Evolutionary conservation across 2,888 invertebrate species (phyloP), one percentile per base, ranked within the genome.

Genomic region (Trachelus tabidus): DNA sequence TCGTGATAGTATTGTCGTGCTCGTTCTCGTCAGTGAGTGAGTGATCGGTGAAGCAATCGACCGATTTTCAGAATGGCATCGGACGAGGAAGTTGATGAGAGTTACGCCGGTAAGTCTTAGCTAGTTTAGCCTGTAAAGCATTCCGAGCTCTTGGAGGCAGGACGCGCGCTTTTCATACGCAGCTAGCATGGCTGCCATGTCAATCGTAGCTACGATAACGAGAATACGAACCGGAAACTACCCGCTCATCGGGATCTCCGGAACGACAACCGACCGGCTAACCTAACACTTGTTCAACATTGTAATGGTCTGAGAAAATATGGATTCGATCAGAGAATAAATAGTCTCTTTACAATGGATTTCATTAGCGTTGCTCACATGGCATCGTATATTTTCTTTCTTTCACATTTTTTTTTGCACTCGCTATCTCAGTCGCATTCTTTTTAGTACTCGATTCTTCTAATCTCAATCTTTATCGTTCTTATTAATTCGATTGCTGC

Each of bases 11-110:
- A 56, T 56, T 56, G 56, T 56, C 56, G 56, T 56, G 56, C 80
- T 80, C 79, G 81, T 78, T 77, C 79, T 75, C 73, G 77, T 74
- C 35, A 56, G 75, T 73, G 68, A 76, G 79, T 77, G 75, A 75
- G 79, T 75, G 73, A 80, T 79, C 33, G 71, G 77, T 78, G 78
- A 56, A 56, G 15, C 23, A 56, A 23, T 80, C 76, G 76, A 73
- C 31, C 76, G 68, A 75, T 75, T 79, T 73, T 76, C 73, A 87
- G 83, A 92, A 97, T 97, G 97, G 97, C 96, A 92, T 97, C 97
- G 84, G 97, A 97, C 90, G 97, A 97, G 91, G 97, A 97, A 93
- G 95, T 96, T 92, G 97, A 97, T 89, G 97, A 96, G 92, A 95
- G 95, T 92, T 96, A 95, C 91, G 96, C 96, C 94, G 97, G 97